phyloP scores from a whole-genome alignment of 2,888 invertebrate species.

The Leptopilina drosophilae region DNA sequence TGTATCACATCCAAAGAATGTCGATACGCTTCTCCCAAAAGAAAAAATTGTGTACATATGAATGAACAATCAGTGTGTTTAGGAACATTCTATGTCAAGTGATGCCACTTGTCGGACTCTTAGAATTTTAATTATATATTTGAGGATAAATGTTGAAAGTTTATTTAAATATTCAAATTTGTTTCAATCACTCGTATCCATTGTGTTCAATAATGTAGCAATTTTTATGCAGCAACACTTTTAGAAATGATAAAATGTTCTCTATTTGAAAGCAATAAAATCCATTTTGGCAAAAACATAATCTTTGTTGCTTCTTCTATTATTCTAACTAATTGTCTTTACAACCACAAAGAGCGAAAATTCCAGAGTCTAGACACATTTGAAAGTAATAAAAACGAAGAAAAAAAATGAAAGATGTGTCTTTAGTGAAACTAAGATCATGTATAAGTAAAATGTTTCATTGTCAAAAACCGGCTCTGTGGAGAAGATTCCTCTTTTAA shows the following conservation, averaged over 20 bases:
- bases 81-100: slow-evolving; percentile 11
- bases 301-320: no score
- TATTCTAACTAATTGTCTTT: neutral
- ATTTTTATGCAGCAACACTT: no score
- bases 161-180: neutral
- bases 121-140: neutral
- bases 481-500: slow-evolving; percentile 4
- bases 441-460: slow-evolving; percentile 10
- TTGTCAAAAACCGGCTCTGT: slow-evolving; percentile 23
- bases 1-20: slow-evolving; percentile 50
- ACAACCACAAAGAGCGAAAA: neutral
- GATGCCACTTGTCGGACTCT: slow-evolving; percentile 1
- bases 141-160: neutral
- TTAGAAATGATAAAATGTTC: no score
- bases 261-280: no score
- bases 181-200: neutral
- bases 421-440: slow-evolving; percentile 9
- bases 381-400: slow-evolving; percentile 5
- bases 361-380: neutral
- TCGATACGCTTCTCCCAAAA: slow-evolving; percentile 59
- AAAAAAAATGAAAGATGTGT: neutral
- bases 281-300: no score
- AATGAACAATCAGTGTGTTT: slow-evolving; percentile 20
- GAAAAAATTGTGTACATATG: slow-evolving; percentile 38
- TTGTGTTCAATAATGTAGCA: no score